Evolutionary conservation across 2,797 vertebrate species (phyloP).

Genomic region (Gephyroberyx darwinii): DNA sequence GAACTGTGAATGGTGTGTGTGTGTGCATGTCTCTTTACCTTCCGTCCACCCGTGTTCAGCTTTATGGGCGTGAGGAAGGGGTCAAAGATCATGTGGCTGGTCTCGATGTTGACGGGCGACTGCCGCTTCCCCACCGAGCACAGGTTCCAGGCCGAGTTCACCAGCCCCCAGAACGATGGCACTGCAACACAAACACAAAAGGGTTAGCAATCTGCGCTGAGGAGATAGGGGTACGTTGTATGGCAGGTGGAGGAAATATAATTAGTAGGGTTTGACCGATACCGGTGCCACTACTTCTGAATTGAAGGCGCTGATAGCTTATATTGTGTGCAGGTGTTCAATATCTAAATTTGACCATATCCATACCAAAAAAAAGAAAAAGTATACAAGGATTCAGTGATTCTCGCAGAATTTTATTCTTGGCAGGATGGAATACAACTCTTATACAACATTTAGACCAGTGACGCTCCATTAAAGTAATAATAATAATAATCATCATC

Average conservation of each 20-base stretch:
- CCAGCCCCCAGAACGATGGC: constrained; percentile 99
- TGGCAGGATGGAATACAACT: no score
- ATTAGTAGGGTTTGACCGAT: constrained; percentile 36
- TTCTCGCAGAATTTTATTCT: no score
- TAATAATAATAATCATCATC: no score
- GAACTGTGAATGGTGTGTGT: not conserved
- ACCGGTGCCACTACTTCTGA: not conserved
- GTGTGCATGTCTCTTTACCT: constrained; percentile 83
- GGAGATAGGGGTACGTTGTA: constrained; percentile 22
- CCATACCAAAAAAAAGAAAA: no score
- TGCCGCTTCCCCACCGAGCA: constrained; percentile 98
- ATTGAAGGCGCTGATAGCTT: constrained; percentile 1
- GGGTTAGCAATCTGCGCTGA: constrained; percentile 27
- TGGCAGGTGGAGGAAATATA: constrained; percentile 18
- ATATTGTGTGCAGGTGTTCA: no score
- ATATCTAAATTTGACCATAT: no score
- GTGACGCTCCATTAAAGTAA: no score
- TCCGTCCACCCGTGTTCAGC: constrained; percentile 95
- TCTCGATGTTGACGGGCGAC: constrained; percentile 98
- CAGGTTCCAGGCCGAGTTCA: constrained; percentile 99
- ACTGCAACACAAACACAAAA: constrained; percentile 80
- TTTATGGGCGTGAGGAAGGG: constrained; percentile 95
- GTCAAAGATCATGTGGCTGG: constrained; percentile 99
- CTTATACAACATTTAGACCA: no score
- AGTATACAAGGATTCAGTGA: no score